Evolutionary conservation across 2,888 invertebrate species (phyloP).

Genomic region (Aphelenchoides bicaudatus): DNA sequence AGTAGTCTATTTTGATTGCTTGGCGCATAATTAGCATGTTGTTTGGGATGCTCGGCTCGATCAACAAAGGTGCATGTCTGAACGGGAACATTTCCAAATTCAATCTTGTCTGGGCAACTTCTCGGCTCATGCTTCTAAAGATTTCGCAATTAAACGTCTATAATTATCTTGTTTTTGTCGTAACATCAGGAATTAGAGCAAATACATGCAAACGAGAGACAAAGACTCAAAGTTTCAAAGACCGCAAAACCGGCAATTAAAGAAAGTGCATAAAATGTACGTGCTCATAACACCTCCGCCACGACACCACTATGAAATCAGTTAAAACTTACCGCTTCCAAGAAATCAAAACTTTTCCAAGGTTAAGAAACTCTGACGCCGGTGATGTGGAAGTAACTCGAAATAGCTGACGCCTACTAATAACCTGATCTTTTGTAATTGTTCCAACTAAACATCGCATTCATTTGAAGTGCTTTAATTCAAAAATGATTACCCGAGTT

Average conservation of each 20-base stretch:
- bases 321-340: slow-evolving; percentile 1
- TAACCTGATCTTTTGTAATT: too few relatives aligned
- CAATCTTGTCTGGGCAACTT: background rate
- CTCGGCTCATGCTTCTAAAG: slow-evolving; percentile 2
- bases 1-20: slow-evolving; percentile 5
- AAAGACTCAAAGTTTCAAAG: too few relatives aligned
- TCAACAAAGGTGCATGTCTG: background rate
- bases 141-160: background rate
- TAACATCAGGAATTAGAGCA: too few relatives aligned
- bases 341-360: background rate
- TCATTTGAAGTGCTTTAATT: too few relatives aligned
- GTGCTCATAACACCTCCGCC: background rate
- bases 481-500: too few relatives aligned
- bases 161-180: too few relatives aligned
- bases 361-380: too few relatives aligned
- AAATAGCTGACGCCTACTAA: too few relatives aligned
- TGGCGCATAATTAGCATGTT: slow-evolving; percentile 5
- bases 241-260: too few relatives aligned
- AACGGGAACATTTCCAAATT: slow-evolving; percentile 1
- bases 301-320: background rate
- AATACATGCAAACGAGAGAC: too few relatives aligned
- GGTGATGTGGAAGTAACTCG: too few relatives aligned
- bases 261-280: background rate
- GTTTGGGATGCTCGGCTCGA: background rate
- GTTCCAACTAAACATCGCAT: too few relatives aligned